A percentile compares a stretch with the other conserved stretches of the same genome.
Conservation (phyloP, 2,888 invertebrate species). For the Cephus spinipes region DNA sequence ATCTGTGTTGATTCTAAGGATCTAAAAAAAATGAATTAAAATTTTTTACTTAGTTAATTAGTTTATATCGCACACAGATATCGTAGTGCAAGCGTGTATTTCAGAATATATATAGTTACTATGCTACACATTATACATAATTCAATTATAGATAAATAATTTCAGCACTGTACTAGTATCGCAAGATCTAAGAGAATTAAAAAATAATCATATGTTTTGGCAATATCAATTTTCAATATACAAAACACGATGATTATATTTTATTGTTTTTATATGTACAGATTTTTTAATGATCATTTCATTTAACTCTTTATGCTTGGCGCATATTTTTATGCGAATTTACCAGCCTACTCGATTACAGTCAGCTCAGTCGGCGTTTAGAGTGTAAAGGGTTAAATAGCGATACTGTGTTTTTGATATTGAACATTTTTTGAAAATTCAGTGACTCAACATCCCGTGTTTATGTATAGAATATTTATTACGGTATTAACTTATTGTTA, state of each 20-base stretch:
- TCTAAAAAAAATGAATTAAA: neutral
- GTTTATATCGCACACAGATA: neutral
- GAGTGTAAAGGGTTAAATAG: neutral
- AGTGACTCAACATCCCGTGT: neutral
- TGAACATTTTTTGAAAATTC: neutral
- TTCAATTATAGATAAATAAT: neutral
- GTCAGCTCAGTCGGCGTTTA: neutral
- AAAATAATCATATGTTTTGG: neutral
- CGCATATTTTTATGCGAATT: neutral
- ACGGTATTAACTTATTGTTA: neutral
- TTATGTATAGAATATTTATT: neutral
- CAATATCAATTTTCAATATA: neutral
- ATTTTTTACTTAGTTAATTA: neutral
- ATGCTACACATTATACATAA: neutral
- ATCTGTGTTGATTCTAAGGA: neutral
- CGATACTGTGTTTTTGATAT: neutral
- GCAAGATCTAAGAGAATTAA: neutral
- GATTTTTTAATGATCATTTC: neutral
- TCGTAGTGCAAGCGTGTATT: neutral
- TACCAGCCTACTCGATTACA: too few species aligned
- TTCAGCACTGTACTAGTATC: neutral
- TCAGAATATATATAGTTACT: neutral
- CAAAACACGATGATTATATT: neutral
- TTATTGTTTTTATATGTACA: neutral
- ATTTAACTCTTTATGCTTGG: neutral